Conservation (phyloP, 2,113 vertebrate species). For the Accipiter virgatus region DNA sequence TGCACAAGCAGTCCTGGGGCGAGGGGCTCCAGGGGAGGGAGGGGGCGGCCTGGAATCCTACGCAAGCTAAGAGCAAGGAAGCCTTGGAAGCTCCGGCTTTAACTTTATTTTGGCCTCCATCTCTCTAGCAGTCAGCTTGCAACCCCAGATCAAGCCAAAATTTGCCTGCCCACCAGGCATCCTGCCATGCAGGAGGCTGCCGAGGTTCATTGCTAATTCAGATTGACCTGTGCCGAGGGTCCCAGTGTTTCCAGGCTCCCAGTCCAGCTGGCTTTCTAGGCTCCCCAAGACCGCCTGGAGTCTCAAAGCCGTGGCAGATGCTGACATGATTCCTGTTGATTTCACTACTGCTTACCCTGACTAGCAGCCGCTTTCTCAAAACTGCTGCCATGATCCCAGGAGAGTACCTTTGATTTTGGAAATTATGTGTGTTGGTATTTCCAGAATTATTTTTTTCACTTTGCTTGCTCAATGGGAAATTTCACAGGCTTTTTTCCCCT, state of each 20-base stretch:
- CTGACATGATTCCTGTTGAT: background rate
- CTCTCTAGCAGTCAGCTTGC: background rate
- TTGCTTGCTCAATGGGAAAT: background rate
- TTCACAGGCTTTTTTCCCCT: background rate
- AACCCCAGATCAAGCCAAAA: background rate
- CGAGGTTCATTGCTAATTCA: background rate
- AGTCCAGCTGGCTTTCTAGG: background rate
- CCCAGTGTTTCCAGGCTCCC: background rate
- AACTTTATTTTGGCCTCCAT: background rate
- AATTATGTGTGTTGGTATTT: background rate
- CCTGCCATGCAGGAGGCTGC: background rate
- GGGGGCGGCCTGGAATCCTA: background rate
- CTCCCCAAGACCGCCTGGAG: background rate
- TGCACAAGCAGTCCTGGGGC: background rate
- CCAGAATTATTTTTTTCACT: background rate
- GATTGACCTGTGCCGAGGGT: background rate
- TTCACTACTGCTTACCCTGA: background rate
- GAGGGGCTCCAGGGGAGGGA: background rate
- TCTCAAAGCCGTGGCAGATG: background rate
- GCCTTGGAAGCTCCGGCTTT: background rate
- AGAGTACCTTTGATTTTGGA: background rate
- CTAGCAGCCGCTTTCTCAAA: background rate
- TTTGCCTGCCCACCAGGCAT: background rate
- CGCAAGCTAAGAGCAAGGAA: background rate
- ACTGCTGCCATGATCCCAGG: background rate